These are phyloP conservation scores for Hirudinaria manillensis DNA, from an alignment of 2,888 invertebrate species.

Conservation along the genomic window DNA sequence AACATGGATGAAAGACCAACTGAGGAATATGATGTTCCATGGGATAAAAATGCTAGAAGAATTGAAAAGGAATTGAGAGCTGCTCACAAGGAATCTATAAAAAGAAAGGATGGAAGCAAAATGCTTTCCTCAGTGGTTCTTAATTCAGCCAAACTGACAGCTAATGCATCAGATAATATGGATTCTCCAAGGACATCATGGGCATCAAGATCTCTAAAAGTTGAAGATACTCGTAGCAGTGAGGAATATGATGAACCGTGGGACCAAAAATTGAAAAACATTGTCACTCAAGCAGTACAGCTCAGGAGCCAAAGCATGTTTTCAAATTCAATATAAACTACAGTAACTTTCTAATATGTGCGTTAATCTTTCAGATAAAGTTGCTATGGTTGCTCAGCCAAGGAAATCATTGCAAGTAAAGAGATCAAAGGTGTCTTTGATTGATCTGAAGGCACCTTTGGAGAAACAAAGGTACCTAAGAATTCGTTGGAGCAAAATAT, in stretches of 20 bases:
- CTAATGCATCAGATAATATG: neutral
- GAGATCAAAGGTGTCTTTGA: conserved; percentile 52
- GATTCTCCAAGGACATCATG: neutral
- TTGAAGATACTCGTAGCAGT: conserved; percentile 32
- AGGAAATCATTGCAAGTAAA: neutral
- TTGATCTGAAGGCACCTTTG: conserved; percentile 74
- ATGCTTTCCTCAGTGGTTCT: neutral
- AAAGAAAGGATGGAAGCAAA: conserved; percentile 16
- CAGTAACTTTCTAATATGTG: no score
- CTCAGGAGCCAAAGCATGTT: conserved; percentile 4
- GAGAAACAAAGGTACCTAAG: conserved; percentile 75
- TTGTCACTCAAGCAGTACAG: conserved; percentile 20
- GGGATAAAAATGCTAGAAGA: conserved; percentile 38
- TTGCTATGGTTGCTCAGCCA: neutral
- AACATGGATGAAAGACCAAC: conserved; percentile 38
- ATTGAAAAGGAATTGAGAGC: conserved; percentile 31
- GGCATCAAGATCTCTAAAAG: conserved; percentile 16
- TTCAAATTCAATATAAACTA: neutral
- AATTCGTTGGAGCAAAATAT: neutral
- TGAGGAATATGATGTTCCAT: conserved; percentile 39
- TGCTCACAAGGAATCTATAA: conserved; percentile 27
- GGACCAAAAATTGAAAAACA: conserved; percentile 40
- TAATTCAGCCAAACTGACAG: neutral
- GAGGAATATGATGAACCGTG: conserved; percentile 42
- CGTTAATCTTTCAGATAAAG: no score